phyloP scores from a whole-genome alignment of 1,140 invertebrate species.

The Lanistes nyassanus region DNA sequence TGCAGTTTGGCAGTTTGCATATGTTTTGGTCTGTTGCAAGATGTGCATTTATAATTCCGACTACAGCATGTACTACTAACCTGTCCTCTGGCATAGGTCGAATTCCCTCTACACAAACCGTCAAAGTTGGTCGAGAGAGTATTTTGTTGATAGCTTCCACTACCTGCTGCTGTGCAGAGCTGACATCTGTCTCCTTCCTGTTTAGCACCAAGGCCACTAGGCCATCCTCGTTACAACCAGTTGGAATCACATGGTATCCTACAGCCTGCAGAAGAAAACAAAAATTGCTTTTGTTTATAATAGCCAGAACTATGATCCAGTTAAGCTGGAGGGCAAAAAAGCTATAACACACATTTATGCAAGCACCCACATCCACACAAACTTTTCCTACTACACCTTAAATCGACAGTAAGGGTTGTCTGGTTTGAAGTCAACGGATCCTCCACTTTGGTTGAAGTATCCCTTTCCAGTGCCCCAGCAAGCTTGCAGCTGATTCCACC shows the following conservation, averaged over 20 bases:
- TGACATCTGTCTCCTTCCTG: constrained; percentile 81
- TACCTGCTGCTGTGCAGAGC: constrained; percentile 79
- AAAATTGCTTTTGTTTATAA: too few relatives aligned
- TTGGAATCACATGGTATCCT: constrained; percentile 86
- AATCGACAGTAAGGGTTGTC: constrained; percentile 92
- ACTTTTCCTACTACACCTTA: constrained; percentile 70
- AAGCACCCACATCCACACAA: too few relatives aligned
- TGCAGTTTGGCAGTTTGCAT: too few relatives aligned
- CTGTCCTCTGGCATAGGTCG: constrained; percentile 80
- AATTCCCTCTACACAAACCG: constrained; percentile 80
- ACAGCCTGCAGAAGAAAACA: constrained; percentile 72
- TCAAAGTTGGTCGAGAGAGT: constrained; percentile 84
- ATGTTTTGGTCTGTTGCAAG: too few relatives aligned
- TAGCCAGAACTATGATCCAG: too few relatives aligned
- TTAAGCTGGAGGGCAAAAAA: too few relatives aligned
- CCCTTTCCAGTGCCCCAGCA: constrained; percentile 88
- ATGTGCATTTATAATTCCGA: too few relatives aligned
- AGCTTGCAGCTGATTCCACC: constrained; percentile 94
- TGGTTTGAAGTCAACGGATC: constrained; percentile 80
- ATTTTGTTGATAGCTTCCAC: constrained; percentile 73
- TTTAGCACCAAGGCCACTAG: constrained; percentile 85
- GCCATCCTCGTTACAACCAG: constrained; percentile 86
- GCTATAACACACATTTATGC: too few relatives aligned
- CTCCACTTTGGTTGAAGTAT: constrained; percentile 52
- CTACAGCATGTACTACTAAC: constrained; percentile 43